phyloP scores from a whole-genome alignment of 2,113 vertebrate genomes.

The Cromileptes altivelis region DNA sequence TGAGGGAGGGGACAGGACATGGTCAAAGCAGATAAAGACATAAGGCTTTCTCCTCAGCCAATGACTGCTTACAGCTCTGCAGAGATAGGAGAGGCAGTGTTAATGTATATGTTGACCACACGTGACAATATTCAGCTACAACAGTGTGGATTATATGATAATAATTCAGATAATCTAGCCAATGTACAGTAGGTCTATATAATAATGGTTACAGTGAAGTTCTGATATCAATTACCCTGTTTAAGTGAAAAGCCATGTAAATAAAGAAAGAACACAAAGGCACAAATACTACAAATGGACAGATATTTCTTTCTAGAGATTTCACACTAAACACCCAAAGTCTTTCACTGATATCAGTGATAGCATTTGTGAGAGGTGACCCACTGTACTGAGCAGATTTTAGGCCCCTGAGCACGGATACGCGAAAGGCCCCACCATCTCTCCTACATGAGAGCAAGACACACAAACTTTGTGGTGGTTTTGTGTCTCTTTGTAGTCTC shows the following conservation, averaged over 20 bases:
- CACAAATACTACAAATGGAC: not conserved
- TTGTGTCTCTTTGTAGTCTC: too few relatives aligned
- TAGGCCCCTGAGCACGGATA: too few relatives aligned
- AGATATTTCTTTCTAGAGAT: not conserved
- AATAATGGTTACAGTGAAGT: not conserved
- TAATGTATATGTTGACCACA: constrained; percentile 17
- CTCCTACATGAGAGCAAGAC: too few relatives aligned
- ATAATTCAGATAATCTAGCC: not conserved
- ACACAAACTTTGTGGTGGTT: too few relatives aligned
- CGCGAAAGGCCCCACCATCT: too few relatives aligned
- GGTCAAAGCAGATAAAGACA: constrained; percentile 64
- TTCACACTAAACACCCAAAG: not conserved
- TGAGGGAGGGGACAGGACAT: constrained; percentile 60
- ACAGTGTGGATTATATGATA: constrained; percentile 2
- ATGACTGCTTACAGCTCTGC: constrained; percentile 1
- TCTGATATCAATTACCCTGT: not conserved
- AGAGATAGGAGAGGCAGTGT: constrained; percentile 8
- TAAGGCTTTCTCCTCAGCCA: constrained; percentile 27
- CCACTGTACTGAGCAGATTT: too few relatives aligned
- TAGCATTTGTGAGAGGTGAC: not conserved
- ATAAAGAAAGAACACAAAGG: not conserved
- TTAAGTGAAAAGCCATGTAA: not conserved
- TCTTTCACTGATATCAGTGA: not conserved
- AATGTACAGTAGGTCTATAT: not conserved
- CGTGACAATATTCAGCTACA: constrained; percentile 16